Conservation (phyloP, 2,888 invertebrate genomes). For the Eupithecia dodoneata region DNA sequence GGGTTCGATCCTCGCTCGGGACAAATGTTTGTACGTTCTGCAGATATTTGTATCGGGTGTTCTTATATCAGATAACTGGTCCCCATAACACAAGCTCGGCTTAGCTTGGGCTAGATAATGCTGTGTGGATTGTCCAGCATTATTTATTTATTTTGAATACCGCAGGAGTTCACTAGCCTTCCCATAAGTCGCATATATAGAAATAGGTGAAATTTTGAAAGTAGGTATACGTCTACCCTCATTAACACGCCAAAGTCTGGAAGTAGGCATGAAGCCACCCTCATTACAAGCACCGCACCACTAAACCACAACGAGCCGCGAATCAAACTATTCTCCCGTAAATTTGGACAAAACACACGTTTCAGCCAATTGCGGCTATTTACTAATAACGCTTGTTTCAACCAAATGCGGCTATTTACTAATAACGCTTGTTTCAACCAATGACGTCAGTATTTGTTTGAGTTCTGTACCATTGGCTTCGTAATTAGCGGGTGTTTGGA, state of each 20-base stretch:
- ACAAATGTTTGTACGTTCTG: too few species aligned
- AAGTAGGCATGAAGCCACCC: not conserved
- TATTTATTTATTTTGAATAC: too few species aligned
- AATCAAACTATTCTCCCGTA: slow-evolving; percentile 10
- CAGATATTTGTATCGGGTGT: too few species aligned
- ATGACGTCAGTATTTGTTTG: slow-evolving; percentile 2
- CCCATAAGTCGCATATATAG: too few species aligned
- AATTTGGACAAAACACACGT: slow-evolving; percentile 8
- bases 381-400: slow-evolving; percentile 1
- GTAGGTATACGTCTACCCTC: too few species aligned
- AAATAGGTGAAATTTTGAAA: too few species aligned
- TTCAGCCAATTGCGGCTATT: slow-evolving; percentile 11
- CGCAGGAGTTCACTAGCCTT: too few species aligned
- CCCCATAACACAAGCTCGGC: too few species aligned
- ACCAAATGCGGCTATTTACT: not conserved
- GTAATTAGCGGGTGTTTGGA: slow-evolving; percentile 3
- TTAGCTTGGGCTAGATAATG: too few species aligned
- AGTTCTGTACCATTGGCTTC: not conserved
- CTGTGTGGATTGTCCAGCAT: too few species aligned
- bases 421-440: not conserved
- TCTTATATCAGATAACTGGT: too few species aligned
- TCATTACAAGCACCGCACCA: not conserved
- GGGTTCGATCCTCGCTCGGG: too few species aligned
- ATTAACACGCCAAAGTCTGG: not conserved
- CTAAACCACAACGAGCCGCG: not conserved